Evolutionary conservation across 2,797 vertebrate genomes (phyloP), one percentile per base, ranked within the genome.

Genomic region (Paguma larvata): DNA sequence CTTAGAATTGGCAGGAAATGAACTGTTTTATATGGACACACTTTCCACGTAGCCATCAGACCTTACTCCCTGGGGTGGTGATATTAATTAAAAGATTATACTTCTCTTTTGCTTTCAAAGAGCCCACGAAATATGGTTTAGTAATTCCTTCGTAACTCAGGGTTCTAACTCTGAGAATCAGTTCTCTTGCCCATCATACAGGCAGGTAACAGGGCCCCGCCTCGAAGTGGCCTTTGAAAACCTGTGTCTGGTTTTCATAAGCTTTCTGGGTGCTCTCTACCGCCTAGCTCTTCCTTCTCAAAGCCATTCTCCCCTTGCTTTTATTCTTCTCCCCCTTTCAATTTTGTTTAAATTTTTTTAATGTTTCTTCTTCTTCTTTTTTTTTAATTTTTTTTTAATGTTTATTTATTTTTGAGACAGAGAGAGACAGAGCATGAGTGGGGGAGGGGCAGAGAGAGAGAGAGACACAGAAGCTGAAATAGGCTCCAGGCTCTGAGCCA

Each of bases 191-290:
- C 46, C 7, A 1, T 46, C 15, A 23, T 5, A 1, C 6, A 4
- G 8, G 34, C 7, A 4, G 0, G 2, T 9, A 1, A 0, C 0
- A 0, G 15, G 2, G 3, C 25, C 46, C 65, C 44, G 56, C 3
- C 65, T 30, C 13, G 7, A 8, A 5, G 34, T 0, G 13, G n/a
- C 10, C 48, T 80, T 44, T 32, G 34, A 19, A 25, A 41, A 2
- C 6, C 1, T 13, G 6, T 65, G 32, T n/a, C 67, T 62, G 48
- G 16, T 75, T 56, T n/a, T 27, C 34, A 21, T 1, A 4, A 5
- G 5, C 6, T n/a, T 63, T 21, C 16, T 46, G 19, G 27, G 9
- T 12, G 15, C n/a, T 7, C 53, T 62, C 16, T 3, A 2, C 14
- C 9, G 3, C 41, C 48, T 11, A 59, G 11, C 80, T 44, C 48